Percentiles rank a stretch among this genome's conserved stretches.
These are phyloP conservation scores for Cephus cinctus DNA, from an alignment of 1,140 invertebrate species.

Conservation along the genomic window DNA sequence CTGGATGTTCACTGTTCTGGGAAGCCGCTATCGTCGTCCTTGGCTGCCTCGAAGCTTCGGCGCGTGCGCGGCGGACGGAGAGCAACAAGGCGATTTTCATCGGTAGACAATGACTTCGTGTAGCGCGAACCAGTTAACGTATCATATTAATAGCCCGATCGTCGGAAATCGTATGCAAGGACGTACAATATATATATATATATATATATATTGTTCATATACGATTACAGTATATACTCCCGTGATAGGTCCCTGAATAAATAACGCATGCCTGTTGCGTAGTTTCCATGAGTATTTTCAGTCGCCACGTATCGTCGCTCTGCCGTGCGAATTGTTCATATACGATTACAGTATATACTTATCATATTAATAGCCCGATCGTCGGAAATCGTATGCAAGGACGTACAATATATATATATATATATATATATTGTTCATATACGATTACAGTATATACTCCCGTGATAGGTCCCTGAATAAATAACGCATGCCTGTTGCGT, in stretches of 20 bases:
- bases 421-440: background rate
- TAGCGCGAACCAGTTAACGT: background rate
- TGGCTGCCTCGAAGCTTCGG: slow-evolving; percentile 15
- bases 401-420: background rate
- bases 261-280: too few species aligned
- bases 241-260: too few species aligned
- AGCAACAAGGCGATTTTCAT: background rate
- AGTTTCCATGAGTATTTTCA: too few species aligned
- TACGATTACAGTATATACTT: too few species aligned
- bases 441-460: too few species aligned
- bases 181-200: background rate
- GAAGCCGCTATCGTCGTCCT: slow-evolving; percentile 31
- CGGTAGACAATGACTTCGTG: background rate
- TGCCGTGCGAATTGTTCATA: too few species aligned
- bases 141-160: background rate
- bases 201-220: background rate
- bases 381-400: background rate
- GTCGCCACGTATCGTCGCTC: too few species aligned
- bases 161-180: background rate
- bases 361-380: background rate
- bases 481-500: too few species aligned
- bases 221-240: too few species aligned
- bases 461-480: too few species aligned
- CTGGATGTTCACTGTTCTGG: slow-evolving; percentile 29
- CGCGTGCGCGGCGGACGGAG: slow-evolving; percentile 27